Conservation (phyloP, 2,888 invertebrate species). For the Caenorhabditis japonica region DNA sequence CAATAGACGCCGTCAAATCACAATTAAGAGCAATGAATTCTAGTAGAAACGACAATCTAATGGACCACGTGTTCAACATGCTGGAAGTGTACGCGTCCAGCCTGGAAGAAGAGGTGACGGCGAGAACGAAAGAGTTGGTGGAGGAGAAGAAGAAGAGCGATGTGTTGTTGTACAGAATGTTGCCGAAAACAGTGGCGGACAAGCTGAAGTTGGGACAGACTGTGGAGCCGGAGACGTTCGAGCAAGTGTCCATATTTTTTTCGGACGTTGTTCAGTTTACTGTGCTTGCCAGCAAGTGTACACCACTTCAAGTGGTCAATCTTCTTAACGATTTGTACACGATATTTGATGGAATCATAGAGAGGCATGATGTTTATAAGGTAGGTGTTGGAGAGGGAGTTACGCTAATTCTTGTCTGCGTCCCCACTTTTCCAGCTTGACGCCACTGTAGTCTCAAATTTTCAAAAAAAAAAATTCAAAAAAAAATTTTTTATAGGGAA, state of each 20-base stretch:
- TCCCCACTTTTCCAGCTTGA: too few species aligned
- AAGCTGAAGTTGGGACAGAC: constrained; percentile 69
- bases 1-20: constrained; percentile 53
- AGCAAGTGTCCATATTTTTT: constrained; percentile 68
- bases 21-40: constrained; percentile 53
- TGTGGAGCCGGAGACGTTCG: constrained; percentile 67
- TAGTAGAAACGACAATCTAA: constrained; percentile 63
- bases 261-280: constrained; percentile 70
- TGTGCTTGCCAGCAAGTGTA: constrained; percentile 64
- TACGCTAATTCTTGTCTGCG: too few species aligned
- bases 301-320: constrained; percentile 68
- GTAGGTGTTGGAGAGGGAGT: too few species aligned
- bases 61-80: constrained; percentile 72
- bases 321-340: constrained; percentile 74
- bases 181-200: constrained; percentile 72
- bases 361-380: constrained; percentile 75
- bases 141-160: constrained; percentile 75
- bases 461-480: too few species aligned
- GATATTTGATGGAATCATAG: constrained; percentile 73
- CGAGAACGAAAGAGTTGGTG: constrained; percentile 62
- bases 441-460: too few species aligned
- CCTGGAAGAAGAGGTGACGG: constrained; percentile 65
- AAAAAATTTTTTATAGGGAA: too few species aligned
- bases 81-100: constrained; percentile 67
- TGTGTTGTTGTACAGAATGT: constrained; percentile 69